Conservation (phyloP, 2,888 invertebrate species). For the Mesorhabditis belari region DNA sequence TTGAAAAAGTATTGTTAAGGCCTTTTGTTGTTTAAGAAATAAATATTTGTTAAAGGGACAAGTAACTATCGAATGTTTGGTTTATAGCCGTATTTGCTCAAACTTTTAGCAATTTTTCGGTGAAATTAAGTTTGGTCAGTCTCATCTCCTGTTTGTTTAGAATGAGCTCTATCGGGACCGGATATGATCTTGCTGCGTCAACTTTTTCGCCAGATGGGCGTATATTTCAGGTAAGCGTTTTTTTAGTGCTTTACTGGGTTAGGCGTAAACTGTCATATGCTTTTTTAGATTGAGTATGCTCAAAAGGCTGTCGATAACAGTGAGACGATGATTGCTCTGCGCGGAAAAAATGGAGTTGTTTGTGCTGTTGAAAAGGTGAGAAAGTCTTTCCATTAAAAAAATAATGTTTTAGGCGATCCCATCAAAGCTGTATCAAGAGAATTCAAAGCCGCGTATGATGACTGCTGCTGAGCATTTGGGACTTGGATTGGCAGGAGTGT, state of each 20-base stretch:
- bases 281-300: conserved; percentile 76
- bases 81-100: no score
- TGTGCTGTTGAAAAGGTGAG: conserved; percentile 94
- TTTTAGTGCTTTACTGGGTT: conserved; percentile 2
- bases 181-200: conserved; percentile 98
- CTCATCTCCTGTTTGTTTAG: no score
- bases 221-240: conserved; percentile 75
- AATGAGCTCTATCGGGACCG: conserved; percentile 92
- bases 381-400: conserved; percentile 66
- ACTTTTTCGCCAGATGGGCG: conserved; percentile 99
- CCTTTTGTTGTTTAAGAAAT: no score
- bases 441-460: conserved; percentile 49
- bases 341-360: conserved; percentile 91
- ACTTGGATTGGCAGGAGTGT: conserved; percentile 58
- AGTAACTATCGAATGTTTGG: no score
- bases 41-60: no score
- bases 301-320: conserved; percentile 97
- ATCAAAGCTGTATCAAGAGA: conserved; percentile 53
- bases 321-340: conserved; percentile 82
- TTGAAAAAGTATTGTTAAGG: no score
- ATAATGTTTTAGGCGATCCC: conserved; percentile 74
- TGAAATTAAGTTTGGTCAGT: no score
- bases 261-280: neutral
- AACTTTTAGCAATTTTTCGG: no score
- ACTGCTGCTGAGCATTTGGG: conserved; percentile 89